Conservation (phyloP, 2,888 invertebrate species). For the Acanthosepion pharaonis region DNA sequence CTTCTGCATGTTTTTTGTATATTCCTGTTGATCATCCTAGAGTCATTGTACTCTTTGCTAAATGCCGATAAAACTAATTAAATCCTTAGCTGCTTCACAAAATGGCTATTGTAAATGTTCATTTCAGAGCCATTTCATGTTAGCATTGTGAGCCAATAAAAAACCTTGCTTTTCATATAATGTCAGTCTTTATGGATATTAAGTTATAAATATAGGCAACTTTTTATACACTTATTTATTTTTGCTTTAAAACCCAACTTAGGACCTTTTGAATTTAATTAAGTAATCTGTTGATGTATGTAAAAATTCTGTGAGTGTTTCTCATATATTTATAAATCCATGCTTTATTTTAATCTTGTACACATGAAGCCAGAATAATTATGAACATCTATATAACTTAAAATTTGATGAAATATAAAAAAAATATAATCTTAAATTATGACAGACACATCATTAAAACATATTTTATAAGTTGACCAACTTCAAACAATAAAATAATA, state of each 20-base stretch:
- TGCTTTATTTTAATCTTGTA: too few species aligned
- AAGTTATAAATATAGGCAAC: background rate
- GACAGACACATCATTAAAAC: too few species aligned
- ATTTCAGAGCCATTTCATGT: background rate
- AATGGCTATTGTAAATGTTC: background rate
- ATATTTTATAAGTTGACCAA: too few species aligned
- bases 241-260: background rate
- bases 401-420: too few species aligned
- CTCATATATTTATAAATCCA: too few species aligned
- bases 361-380: too few species aligned
- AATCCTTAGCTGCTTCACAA: background rate
- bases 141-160: background rate
- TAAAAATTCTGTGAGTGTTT: background rate
- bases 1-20: background rate
- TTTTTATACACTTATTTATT: background rate
- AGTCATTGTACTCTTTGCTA: conserved; percentile 4
- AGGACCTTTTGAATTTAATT: background rate
- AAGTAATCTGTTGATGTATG: background rate
- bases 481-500: too few species aligned
- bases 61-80: conserved; percentile 10
- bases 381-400: too few species aligned
- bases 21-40: background rate
- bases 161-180: background rate
- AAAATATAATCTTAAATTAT: too few species aligned
- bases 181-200: background rate